Evolutionary conservation across 2,113 vertebrate species (phyloP).

Genomic region (Polyodon spathula): DNA sequence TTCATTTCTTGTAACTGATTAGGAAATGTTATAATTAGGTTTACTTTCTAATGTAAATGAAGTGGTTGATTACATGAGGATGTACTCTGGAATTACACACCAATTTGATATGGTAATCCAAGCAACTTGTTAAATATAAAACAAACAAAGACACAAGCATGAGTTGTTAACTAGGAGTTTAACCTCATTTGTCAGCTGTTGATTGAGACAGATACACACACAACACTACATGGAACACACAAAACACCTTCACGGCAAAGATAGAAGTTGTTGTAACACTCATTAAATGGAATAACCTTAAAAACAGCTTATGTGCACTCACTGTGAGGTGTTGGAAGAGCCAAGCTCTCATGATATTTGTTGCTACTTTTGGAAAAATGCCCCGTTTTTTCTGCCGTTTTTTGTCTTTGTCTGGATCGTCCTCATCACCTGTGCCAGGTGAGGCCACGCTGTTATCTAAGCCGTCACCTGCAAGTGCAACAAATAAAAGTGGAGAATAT

Average conservation of each 20-base stretch:
- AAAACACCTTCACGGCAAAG: no score
- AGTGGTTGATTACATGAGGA: neutral
- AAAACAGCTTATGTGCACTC: constrained; percentile 36
- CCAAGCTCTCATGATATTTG: constrained; percentile 93
- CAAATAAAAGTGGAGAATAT: constrained; percentile 24
- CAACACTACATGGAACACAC: constrained; percentile 5
- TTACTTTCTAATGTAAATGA: neutral
- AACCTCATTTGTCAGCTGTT: no score
- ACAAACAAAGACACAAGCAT: no score
- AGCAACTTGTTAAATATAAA: neutral
- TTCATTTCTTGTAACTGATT: neutral
- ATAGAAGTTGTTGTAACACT: no score
- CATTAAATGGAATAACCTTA: no score
- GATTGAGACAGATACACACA: neutral
- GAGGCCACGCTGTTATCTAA: constrained; percentile 90
- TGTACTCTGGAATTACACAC: neutral
- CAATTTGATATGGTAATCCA: neutral
- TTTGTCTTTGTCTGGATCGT: constrained; percentile 76
- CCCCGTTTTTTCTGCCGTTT: constrained; percentile 71
- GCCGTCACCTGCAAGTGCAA: constrained; percentile 66
- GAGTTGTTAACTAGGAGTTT: no score
- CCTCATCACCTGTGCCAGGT: constrained; percentile 80
- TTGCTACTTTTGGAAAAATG: constrained; percentile 48
- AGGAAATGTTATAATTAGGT: neutral
- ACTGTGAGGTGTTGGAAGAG: constrained; percentile 97